These are phyloP conservation scores for Lasioglossum marginatum DNA, from an alignment of 2,888 invertebrate genomes.

Conservation along the genomic window DNA sequence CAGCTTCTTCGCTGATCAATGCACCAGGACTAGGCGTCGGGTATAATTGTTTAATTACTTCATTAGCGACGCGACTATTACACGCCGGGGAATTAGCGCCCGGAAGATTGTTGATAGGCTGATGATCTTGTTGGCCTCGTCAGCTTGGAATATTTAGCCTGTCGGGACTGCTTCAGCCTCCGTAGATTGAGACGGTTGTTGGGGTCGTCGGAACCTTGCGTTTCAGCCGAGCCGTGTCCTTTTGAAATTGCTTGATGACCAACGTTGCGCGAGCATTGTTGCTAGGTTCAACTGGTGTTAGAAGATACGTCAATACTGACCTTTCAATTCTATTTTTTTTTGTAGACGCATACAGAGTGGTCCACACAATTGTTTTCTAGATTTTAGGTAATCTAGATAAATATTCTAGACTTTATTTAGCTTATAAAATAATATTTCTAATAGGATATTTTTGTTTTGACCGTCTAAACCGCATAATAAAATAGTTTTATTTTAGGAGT, in stretches of 20 bases:
- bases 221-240: not conserved
- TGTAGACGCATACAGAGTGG: not conserved
- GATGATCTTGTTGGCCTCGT: not conserved
- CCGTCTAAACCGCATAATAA: too few relatives aligned
- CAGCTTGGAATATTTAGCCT: not conserved
- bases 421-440: too few relatives aligned
- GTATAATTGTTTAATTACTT: slow-evolving; percentile 18
- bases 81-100: not conserved
- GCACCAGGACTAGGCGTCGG: not conserved
- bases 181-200: not conserved
- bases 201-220: not conserved
- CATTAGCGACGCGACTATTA: slow-evolving; percentile 4
- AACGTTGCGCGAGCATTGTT: not conserved
- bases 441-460: too few relatives aligned
- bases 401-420: too few relatives aligned
- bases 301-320: not conserved
- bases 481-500: too few relatives aligned
- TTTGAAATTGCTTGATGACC: not conserved
- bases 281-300: not conserved
- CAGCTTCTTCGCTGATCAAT: not conserved
- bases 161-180: not conserved
- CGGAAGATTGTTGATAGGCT: slow-evolving; percentile 7
- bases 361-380: not conserved
- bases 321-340: not conserved
- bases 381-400: too few relatives aligned